phyloP scores from a whole-genome alignment of 2,113 vertebrate genomes.

The Malurus alboscapulatus region DNA sequence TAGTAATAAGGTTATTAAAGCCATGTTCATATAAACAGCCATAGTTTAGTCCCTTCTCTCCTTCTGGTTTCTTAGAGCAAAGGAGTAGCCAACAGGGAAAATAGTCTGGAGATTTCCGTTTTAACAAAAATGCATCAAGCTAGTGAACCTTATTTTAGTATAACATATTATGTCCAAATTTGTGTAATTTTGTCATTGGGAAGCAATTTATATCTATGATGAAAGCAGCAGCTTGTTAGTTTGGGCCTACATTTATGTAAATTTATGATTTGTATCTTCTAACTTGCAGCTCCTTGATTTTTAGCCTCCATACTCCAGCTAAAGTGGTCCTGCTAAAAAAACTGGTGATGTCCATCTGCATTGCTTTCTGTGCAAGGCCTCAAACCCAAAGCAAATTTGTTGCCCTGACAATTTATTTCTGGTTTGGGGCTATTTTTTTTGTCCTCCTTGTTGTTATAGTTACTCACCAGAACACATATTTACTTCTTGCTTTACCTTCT shows the following conservation, averaged over 20 bases:
- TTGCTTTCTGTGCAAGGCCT: neutral
- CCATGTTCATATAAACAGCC: neutral
- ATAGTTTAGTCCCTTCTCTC: neutral
- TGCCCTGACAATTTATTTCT: conserved; percentile 23
- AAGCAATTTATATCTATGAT: neutral
- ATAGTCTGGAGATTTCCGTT: neutral
- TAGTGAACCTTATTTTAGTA: neutral
- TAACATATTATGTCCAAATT: neutral
- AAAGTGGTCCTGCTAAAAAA: neutral
- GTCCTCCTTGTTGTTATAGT: neutral
- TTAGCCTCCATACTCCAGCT: neutral
- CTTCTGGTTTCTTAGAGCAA: neutral
- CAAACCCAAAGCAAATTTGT: neutral
- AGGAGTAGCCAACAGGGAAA: neutral
- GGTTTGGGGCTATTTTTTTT: neutral
- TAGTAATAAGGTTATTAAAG: neutral
- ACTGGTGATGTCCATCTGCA: neutral
- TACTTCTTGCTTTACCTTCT: neutral
- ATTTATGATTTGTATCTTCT: neutral
- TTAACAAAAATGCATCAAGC: neutral
- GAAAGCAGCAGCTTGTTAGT: neutral
- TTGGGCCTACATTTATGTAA: neutral
- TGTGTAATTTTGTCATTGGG: neutral
- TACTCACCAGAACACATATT: neutral
- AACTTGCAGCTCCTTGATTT: neutral